These are phyloP conservation scores for Himalopsyche kuldschensis DNA, from an alignment of 2,888 invertebrate species.

Conservation along the genomic window DNA sequence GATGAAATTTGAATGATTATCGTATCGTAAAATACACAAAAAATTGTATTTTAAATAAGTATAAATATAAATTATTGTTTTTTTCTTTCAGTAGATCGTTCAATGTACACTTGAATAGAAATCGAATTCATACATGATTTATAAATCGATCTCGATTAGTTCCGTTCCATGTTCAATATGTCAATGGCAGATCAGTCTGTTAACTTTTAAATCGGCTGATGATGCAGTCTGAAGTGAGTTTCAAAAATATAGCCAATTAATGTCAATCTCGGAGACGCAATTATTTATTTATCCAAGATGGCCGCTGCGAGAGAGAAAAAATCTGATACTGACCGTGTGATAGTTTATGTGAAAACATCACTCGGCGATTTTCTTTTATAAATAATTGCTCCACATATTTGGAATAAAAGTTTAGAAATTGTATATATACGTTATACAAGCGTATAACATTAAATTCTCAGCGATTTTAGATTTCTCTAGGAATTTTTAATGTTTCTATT, in stretches of 20 bases:
- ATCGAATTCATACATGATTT: constrained; percentile 8
- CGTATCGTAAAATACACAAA: too few relatives aligned
- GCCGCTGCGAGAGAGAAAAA: not conserved
- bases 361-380: constrained; percentile 17
- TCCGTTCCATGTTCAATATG: not conserved
- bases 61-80: too few relatives aligned
- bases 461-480: not conserved
- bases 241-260: constrained; percentile 33
- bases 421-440: not conserved
- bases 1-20: too few relatives aligned
- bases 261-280: constrained; percentile 31
- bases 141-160: not conserved
- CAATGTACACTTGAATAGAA: not conserved
- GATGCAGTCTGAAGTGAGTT: constrained; percentile 2
- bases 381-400: constrained; percentile 14
- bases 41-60: too few relatives aligned
- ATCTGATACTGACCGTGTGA: not conserved
- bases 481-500: not conserved
- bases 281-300: constrained; percentile 7
- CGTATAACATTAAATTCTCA: not conserved
- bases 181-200: not conserved
- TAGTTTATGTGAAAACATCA: not conserved
- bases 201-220: not conserved
- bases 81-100: too few relatives aligned
- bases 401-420: not conserved